Evolutionary conservation across 2,113 vertebrate species (phyloP).

Genomic region (Calyptomena viridis): DNA sequence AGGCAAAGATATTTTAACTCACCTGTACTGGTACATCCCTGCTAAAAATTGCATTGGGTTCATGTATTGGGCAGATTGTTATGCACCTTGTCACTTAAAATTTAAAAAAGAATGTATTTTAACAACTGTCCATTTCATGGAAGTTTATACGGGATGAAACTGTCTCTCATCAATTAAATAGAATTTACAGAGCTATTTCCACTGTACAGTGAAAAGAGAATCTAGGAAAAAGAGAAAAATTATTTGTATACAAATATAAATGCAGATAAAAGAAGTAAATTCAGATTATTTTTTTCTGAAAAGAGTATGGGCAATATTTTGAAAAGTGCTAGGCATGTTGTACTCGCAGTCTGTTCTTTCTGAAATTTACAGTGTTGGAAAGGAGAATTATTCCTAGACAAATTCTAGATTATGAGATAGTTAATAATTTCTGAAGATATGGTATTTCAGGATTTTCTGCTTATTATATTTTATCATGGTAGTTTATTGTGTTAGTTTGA

Average conservation of each 20-base stretch:
- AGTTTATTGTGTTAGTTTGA: background rate
- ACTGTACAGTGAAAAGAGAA: background rate
- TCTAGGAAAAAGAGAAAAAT: background rate
- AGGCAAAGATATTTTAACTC: background rate
- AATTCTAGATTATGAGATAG: background rate
- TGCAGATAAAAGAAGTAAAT: background rate
- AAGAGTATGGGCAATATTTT: background rate
- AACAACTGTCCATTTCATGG: background rate
- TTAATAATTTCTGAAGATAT: background rate
- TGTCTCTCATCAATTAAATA: background rate
- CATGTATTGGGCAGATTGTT: background rate
- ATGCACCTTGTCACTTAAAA: background rate
- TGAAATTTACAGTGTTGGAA: background rate
- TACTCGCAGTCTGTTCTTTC: background rate
- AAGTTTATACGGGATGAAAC: background rate
- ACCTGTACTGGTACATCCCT: background rate
- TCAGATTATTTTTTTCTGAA: background rate
- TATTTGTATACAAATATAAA: background rate
- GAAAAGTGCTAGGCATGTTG: background rate
- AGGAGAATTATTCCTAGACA: background rate
- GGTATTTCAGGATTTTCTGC: background rate
- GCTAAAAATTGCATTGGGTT: background rate
- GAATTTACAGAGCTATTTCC: background rate
- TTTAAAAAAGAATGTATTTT: background rate
- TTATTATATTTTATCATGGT: background rate